Percentiles rank a stretch among this genome's conserved stretches.
These are phyloP conservation scores for Neomorphus geoffroyi DNA, from an alignment of 2,797 vertebrate species.

Conservation along the genomic window DNA sequence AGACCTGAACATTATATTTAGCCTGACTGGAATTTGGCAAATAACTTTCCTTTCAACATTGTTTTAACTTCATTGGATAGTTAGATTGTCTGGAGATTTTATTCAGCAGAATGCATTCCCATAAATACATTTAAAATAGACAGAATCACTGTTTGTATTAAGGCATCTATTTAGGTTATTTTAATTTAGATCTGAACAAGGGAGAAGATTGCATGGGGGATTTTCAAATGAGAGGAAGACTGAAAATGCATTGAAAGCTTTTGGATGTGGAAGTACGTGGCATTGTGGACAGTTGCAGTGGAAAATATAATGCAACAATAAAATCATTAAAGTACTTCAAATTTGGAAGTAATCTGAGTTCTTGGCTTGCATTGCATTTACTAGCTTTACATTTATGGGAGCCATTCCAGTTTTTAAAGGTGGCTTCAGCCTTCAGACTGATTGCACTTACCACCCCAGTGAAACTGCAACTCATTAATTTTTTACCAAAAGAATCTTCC, in stretches of 20 bases:
- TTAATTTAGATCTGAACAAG: constrained; percentile 40
- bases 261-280: constrained; percentile 43
- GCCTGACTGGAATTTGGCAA: constrained; percentile 60
- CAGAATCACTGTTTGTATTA: constrained; percentile 26
- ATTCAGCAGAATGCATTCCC: constrained; percentile 60
- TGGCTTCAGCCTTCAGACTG: constrained; percentile 70
- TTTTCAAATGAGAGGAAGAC: constrained; percentile 31
- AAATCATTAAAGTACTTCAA: constrained; percentile 68
- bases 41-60: constrained; percentile 21
- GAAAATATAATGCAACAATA: constrained; percentile 65
- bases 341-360: constrained; percentile 64
- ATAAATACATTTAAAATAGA: constrained; percentile 56
- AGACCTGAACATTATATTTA: constrained; percentile 52
- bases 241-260: constrained; percentile 53
- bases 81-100: constrained; percentile 55
- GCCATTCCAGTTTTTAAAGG: constrained; percentile 70
- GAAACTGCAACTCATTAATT: constrained; percentile 59
- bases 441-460: constrained; percentile 64
- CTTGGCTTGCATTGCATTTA: constrained; percentile 64
- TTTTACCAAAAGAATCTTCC: constrained; percentile 58
- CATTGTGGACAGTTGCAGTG: constrained; percentile 57
- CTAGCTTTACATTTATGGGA: constrained; percentile 70
- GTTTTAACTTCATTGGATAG: constrained; percentile 18
- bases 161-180: constrained; percentile 31
- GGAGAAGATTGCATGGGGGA: not conserved